Conservation (phyloP, 2,888 invertebrate genomes). For the Plemyria rubiginata region DNA sequence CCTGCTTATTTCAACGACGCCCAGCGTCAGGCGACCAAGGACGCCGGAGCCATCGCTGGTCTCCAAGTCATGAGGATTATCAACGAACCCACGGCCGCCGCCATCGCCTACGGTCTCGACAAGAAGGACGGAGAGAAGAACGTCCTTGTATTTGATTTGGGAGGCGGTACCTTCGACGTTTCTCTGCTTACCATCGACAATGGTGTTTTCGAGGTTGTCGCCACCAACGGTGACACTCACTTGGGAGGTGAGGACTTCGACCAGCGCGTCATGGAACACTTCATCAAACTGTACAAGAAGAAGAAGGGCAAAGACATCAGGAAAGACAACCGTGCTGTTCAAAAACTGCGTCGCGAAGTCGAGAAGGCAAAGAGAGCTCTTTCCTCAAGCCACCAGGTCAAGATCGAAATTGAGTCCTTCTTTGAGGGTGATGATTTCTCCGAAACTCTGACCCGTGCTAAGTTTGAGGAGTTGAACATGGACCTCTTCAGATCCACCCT, state of each 20-base stretch:
- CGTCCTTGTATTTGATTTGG: slow-evolving; percentile 98
- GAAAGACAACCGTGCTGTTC: slow-evolving; percentile 97
- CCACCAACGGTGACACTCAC: slow-evolving; percentile 98
- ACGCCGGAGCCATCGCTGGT: slow-evolving; percentile 98
- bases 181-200: slow-evolving; percentile 99
- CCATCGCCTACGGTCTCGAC: slow-evolving; percentile 98
- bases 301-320: slow-evolving; percentile 99
- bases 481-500: slow-evolving; percentile 95
- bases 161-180: slow-evolving; percentile 99
- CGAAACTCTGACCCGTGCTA: slow-evolving; percentile 98
- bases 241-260: slow-evolving; percentile 99
- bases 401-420: slow-evolving; percentile 99
- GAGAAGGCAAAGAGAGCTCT: slow-evolving; percentile 99
- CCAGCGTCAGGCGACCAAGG: slow-evolving; percentile 99
- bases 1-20: slow-evolving; percentile 99
- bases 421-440: slow-evolving; percentile 99
- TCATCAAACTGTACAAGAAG: slow-evolving; percentile 99
- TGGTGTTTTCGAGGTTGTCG: slow-evolving; percentile 97
- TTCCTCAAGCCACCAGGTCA: slow-evolving; percentile 97
- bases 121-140: slow-evolving; percentile 99
- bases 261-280: slow-evolving; percentile 99
- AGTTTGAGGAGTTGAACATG: slow-evolving; percentile 99
- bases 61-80: slow-evolving; percentile 97
- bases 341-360: slow-evolving; percentile 98
- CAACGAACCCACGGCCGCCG: slow-evolving; percentile 98